phyloP scores from a whole-genome alignment of 2,888 invertebrate species.

The Lasioglossum marginatum region DNA sequence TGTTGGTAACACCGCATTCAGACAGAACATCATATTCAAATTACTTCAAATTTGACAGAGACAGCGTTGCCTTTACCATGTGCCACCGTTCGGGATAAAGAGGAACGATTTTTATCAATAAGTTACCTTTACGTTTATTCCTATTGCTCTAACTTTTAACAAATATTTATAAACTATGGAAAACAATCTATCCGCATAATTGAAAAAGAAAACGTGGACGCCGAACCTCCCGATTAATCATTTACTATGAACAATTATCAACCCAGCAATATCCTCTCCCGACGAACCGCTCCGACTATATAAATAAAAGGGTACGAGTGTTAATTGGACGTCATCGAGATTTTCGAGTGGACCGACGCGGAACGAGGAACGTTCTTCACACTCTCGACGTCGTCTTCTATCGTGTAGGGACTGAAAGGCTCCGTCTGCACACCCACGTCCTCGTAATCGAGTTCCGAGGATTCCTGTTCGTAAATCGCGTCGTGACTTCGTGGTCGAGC shows the following conservation, averaged over 20 bases:
- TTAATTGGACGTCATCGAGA: constrained; percentile 71
- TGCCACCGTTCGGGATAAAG: neutral
- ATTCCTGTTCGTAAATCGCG: constrained; percentile 83
- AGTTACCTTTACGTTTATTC: constrained; percentile 26
- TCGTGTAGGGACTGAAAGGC: constrained; percentile 77
- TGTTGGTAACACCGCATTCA: too few relatives aligned
- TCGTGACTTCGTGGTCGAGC: constrained; percentile 82
- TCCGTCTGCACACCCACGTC: constrained; percentile 83
- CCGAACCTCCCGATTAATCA: neutral
- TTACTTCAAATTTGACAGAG: too few relatives aligned
- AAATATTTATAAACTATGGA: neutral
- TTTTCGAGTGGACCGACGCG: constrained; percentile 76
- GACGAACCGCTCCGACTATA: neutral
- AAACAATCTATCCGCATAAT: neutral
- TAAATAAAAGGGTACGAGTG: constrained; percentile 18
- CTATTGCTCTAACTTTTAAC: neutral
- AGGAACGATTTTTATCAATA: neutral
- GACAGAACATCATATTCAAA: too few relatives aligned
- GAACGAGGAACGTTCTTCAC: constrained; percentile 75
- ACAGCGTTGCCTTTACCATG: too few relatives aligned
- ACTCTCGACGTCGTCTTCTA: constrained; percentile 76
- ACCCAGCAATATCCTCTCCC: neutral
- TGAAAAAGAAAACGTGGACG: constrained; percentile 8
- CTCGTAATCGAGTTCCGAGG: constrained; percentile 82
- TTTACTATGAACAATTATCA: neutral